A percentile compares a stretch with the other conserved stretches of the same genome.
Evolutionary conservation across 2,797 vertebrate species (phyloP).

Genomic region (Merluccius polli): DNA sequence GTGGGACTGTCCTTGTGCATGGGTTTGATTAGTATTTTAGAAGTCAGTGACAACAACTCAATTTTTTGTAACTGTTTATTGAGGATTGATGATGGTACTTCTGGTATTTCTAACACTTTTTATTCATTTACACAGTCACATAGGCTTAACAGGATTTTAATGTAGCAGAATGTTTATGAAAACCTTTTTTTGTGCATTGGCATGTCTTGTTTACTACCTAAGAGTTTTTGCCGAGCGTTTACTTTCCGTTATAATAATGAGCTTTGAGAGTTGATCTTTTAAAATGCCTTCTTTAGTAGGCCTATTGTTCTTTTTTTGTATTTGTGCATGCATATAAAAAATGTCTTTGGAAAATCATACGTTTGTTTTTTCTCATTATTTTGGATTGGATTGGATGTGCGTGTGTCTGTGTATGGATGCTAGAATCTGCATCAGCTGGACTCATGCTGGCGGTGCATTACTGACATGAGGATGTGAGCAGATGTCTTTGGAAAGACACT

Average conservation of each 20-base stretch:
- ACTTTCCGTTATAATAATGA: conserved; percentile 6
- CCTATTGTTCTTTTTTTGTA: conserved; percentile 20
- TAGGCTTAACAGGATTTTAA: conserved; percentile 12
- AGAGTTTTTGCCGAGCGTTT: conserved; percentile 37
- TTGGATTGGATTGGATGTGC: not conserved
- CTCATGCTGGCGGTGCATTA: not conserved
- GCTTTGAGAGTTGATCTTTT: not conserved
- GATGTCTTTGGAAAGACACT: not conserved
- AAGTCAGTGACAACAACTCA: not conserved
- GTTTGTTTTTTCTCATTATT: not conserved
- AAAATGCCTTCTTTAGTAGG: conserved; percentile 4
- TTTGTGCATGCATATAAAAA: conserved; percentile 10
- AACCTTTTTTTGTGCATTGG: conserved; percentile 35
- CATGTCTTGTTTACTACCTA: conserved; percentile 39
- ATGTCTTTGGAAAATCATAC: not conserved
- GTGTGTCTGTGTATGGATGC: not conserved
- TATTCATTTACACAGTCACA: not conserved
- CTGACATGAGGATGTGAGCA: not conserved
- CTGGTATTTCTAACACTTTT: not conserved
- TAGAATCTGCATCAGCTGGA: not conserved
- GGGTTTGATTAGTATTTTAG: not conserved
- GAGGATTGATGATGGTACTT: not conserved
- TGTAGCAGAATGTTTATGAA: conserved; percentile 28
- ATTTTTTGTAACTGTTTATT: not conserved
- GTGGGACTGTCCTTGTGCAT: conserved; percentile 1